Evolutionary conservation across 92 coral and sea anemone genomes (phyloP), one percentile per base, ranked within the genome.

Genomic region (Desmophyllum pertusum): DNA sequence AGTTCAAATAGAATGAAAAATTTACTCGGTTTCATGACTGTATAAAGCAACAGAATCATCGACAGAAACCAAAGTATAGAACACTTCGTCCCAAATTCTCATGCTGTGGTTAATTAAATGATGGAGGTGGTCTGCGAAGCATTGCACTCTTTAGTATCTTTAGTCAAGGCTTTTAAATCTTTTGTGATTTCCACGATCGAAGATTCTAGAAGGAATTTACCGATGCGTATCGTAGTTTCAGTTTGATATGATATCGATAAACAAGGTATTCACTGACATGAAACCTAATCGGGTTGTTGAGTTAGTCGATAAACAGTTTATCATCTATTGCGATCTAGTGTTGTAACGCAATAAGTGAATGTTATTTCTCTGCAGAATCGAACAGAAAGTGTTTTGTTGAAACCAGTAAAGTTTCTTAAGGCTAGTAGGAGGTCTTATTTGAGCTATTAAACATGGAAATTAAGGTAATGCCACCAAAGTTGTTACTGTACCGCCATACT

Each of bases 201-300:
- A 71, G 70, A 73, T 82, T 82, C 86, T 53, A 71, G 86, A 82
- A 82, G 86, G 86, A 71, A 82, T 82, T 73, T 70, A 52, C 38
- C 46, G 76, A 80, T 80, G 76, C 64, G 76, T 69, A 68, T 80
- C 66, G 75, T 23, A 8, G 63, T n/a, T 40, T 67, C n/a, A 19
- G 64, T 21, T 37, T 4, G 38, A 68, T 42, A 23, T 55, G n/a
- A n/a, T n/a, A n/a, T n/a, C 14, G 84, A 80, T 80, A 68, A 68
- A 50, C 45, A 50, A 48, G 77, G 38, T 69, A 80, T 80, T 68
- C 66, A 67, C n/a, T 13, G 39, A 80, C 19, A 68, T 15, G 50
- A 68, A n/a, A 69, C 27, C 40, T 70, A 9, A 69, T 69, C 65
- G 67, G 53, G 27, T 69, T 21, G 43, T 30, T 29, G 52, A 67